Evolutionary conservation across 1,140 invertebrate genomes (phyloP).

Genomic region (Sarcophaga bullata): DNA sequence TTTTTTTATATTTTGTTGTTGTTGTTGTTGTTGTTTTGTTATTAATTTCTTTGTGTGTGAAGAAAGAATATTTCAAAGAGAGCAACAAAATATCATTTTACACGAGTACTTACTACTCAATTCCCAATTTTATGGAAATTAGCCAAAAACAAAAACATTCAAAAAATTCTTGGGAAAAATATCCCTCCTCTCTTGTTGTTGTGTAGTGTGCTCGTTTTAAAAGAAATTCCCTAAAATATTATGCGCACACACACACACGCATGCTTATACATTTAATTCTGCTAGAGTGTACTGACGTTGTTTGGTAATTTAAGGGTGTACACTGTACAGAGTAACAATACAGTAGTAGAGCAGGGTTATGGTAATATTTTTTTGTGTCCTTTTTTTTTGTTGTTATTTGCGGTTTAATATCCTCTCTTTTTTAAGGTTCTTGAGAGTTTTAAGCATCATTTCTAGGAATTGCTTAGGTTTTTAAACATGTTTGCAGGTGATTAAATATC

Average conservation of each 20-base stretch:
- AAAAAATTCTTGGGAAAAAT: neutral
- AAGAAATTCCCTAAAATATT: too few relatives aligned
- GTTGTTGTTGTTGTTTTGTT: too few relatives aligned
- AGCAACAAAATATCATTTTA: too few relatives aligned
- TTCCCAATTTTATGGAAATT: constrained; percentile 15
- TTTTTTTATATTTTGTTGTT: too few relatives aligned
- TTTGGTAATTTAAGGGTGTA: neutral
- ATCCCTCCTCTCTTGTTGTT: neutral
- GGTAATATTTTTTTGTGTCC: too few relatives aligned
- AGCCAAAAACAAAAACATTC: neutral
- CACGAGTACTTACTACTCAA: neutral
- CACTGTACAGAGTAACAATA: neutral
- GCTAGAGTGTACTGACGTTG: neutral
- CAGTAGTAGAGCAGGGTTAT: too few relatives aligned
- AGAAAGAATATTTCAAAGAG: too few relatives aligned
- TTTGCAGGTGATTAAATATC: constrained; percentile 14
- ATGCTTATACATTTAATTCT: neutral
- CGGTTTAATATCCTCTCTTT: too few relatives aligned
- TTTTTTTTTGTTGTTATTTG: too few relatives aligned
- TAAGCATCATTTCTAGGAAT: neutral
- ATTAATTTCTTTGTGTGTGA: too few relatives aligned
- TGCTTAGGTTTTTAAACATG: neutral
- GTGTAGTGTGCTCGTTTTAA: too few relatives aligned
- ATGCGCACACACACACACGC: neutral
- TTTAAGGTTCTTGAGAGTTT: too few relatives aligned